A percentile compares a stretch with the other conserved stretches of the same genome.
Conservation (phyloP, 2,113 vertebrate species). For the Callopanchax toddi region DNA sequence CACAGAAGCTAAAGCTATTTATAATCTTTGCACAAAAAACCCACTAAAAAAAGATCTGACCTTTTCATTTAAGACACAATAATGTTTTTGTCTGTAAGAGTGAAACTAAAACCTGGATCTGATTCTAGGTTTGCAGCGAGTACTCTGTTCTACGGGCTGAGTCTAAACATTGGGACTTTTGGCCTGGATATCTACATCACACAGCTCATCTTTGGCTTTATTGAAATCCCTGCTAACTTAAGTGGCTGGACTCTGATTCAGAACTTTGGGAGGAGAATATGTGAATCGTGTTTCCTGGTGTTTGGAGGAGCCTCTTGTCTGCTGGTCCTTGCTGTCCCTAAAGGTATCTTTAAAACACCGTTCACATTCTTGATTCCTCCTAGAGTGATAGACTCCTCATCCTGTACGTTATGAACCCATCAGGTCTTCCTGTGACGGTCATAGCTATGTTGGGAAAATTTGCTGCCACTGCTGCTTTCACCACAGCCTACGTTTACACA, state of each 20-base stretch:
- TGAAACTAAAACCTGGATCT: not conserved
- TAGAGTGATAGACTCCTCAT: not conserved
- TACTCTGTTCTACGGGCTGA: slow-evolving; percentile 86
- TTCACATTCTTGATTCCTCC: too few relatives aligned
- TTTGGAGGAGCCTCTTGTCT: slow-evolving; percentile 83
- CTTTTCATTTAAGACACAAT: not conserved
- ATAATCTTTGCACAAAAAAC: too few relatives aligned
- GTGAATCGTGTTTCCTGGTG: slow-evolving; percentile 68
- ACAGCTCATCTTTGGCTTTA: slow-evolving; percentile 86
- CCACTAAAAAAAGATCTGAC: not conserved
- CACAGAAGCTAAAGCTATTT: too few relatives aligned
- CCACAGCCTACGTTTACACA: slow-evolving; percentile 70
- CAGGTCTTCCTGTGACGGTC: slow-evolving; percentile 47
- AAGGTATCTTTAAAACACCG: slow-evolving; percentile 65
- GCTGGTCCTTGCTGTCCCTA: slow-evolving; percentile 79
- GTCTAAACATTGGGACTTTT: slow-evolving; percentile 87
- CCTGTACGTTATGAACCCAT: not conserved
- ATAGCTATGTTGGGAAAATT: slow-evolving; percentile 52
- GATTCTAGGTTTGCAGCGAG: slow-evolving; percentile 85
- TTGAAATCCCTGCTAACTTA: slow-evolving; percentile 82
- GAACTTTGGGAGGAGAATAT: slow-evolving; percentile 81
- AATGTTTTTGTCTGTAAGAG: not conserved
- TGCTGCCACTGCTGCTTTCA: slow-evolving; percentile 40
- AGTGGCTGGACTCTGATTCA: slow-evolving; percentile 74
- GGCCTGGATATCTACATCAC: slow-evolving; percentile 91